Evolutionary conservation across 2,113 vertebrate species (phyloP).

Genomic region (Phocoena phocoena): DNA sequence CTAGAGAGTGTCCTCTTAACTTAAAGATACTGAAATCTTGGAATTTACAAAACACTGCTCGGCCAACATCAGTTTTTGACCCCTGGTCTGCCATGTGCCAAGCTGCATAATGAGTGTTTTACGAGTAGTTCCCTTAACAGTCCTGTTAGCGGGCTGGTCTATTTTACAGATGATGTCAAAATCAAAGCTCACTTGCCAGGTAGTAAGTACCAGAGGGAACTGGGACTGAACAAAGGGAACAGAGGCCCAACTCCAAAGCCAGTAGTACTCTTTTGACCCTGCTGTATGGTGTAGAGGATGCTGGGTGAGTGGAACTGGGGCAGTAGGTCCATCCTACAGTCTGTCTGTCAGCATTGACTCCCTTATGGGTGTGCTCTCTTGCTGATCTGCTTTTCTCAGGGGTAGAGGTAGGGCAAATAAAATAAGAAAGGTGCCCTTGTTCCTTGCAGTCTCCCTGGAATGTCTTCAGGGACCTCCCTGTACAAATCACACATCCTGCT

Average conservation of each 20-base stretch:
- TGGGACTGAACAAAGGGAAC: neutral
- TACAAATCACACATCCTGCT: neutral
- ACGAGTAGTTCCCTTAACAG: neutral
- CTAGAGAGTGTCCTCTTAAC: neutral
- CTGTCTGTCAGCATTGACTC: neutral
- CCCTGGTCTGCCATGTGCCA: neutral
- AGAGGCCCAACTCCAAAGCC: neutral
- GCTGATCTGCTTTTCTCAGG: neutral
- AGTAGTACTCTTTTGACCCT: neutral
- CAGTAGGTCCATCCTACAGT: neutral
- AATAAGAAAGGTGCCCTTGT: neutral
- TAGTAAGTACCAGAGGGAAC: neutral
- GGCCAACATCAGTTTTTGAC: neutral
- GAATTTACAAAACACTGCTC: constrained; percentile 26
- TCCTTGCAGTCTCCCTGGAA: neutral
- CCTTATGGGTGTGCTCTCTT: neutral
- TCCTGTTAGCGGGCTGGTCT: neutral
- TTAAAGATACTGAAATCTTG: neutral
- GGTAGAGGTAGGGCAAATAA: neutral
- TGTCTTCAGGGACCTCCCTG: neutral
- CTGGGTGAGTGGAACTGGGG: neutral
- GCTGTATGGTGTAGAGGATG: neutral
- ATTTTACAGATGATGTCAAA: constrained; percentile 12
- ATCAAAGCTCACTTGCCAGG: neutral
- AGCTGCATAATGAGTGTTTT: neutral